Evolutionary conservation across 2,888 invertebrate genomes (phyloP), one percentile per base, ranked within the genome.

Genomic region (Acleris laterana): DNA sequence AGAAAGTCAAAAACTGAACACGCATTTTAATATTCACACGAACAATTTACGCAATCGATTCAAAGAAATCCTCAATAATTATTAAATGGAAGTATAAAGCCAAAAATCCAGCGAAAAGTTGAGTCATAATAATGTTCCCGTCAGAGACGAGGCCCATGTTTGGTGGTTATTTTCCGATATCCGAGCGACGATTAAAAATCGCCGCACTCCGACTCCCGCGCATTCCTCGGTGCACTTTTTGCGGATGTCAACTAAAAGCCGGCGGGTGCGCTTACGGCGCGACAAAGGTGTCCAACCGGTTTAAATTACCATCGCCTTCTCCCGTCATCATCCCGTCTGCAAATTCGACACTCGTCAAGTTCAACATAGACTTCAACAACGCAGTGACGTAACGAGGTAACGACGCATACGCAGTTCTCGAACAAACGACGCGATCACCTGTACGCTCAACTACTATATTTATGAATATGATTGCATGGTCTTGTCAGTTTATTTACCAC

Each of bases 281-380:
- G 84, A 86, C 88, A 86, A 89, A 90, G 88, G 89, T 86, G 88
- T 86, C 74, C 86, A 83, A 91, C 92, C 92, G 92, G 92, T 92
- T 92, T 89, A 74, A 77, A 85, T 87, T 82, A 83, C 87, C 83
- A 81, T 81, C 85, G 82, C 85, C 83, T 82, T 81, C 82, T 50
- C 38, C 80, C 85, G 78, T 89, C 90, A 90, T 87, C 88, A 86
- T 85, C 82, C 85, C 87, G 87, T 90, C 90, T 88, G 89, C 87
- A 89, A 88, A 89, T 89, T 89, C 85, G 86, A 84, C 87, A 89
- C 85, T 87, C 89, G 83, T 90, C 90, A 89, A 90, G 90, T 79
- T 79, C 79, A 83, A 77, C 73, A 71, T 72, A 70, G 73, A 38
- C 74, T 20, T 55, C 48, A 55, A 25, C 48, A 70, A 68, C 69